A percentile compares a stretch with the other conserved stretches of the same genome.
Evolutionary conservation across 2,888 invertebrate species (phyloP).

Genomic region (Phalera bucephala): DNA sequence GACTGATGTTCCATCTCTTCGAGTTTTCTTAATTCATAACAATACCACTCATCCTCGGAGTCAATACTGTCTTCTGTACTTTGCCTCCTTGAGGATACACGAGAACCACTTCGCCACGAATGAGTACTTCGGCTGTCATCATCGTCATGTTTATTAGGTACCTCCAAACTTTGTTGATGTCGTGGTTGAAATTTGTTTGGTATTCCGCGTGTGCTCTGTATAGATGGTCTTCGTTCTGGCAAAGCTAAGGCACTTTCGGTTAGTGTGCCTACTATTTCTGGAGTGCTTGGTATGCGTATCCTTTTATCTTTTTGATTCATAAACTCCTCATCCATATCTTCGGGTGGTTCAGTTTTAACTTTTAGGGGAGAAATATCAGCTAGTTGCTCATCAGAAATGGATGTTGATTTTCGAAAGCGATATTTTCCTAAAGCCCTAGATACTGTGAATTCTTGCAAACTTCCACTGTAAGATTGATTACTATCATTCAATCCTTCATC

Average conservation of each 20-base stretch:
- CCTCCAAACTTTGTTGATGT: conserved; percentile 91
- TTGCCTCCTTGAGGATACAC: conserved; percentile 93
- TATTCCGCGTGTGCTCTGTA: conserved; percentile 83
- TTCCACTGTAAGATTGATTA: conserved; percentile 82
- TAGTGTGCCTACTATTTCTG: conserved; percentile 64
- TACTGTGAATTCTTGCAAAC: conserved; percentile 93
- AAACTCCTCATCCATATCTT: conserved; percentile 47
- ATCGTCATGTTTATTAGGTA: conserved; percentile 89
- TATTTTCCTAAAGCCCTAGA: conserved; percentile 92
- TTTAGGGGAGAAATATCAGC: conserved; percentile 75
- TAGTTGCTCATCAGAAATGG: conserved; percentile 87
- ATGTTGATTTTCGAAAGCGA: conserved; percentile 87
- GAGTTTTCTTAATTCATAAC: conserved; percentile 92
- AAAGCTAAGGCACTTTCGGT: conserved; percentile 77
- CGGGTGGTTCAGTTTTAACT: conserved; percentile 48
- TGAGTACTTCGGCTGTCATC: conserved; percentile 94
- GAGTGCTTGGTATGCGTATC: conserved; percentile 55
- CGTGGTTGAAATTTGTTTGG: conserved; percentile 84
- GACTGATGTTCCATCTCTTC: conserved; percentile 93
- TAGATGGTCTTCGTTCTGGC: conserved; percentile 86
- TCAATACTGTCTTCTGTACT: conserved; percentile 97
- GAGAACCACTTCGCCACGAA: conserved; percentile 93
- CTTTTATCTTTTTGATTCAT: conserved; percentile 54
- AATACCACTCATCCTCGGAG: conserved; percentile 96
- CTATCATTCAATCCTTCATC: conserved; percentile 84